phyloP scores from a whole-genome alignment of 1,140 invertebrate genomes.

The Aethina tumida region DNA sequence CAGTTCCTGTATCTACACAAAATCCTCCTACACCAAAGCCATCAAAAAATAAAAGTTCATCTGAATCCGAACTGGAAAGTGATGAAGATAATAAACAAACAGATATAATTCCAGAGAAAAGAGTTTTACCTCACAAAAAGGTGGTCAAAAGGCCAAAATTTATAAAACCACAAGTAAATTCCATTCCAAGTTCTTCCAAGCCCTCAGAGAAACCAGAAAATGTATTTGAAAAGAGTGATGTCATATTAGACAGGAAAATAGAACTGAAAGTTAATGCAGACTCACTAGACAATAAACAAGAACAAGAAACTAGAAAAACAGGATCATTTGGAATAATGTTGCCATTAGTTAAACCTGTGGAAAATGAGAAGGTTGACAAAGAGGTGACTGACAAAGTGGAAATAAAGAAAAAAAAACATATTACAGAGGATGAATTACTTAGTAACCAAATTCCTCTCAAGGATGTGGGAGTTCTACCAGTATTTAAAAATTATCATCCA shows the following conservation, averaged over 20 bases:
- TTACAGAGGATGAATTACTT: slow-evolving; percentile 55
- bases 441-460: slow-evolving; percentile 57
- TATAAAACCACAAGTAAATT: slow-evolving; percentile 37
- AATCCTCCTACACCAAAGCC: slow-evolving; percentile 6
- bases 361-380: slow-evolving; percentile 14
- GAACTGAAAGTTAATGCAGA: slow-evolving; percentile 47
- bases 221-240: slow-evolving; percentile 51
- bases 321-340: slow-evolving; percentile 33
- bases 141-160: slow-evolving; percentile 55
- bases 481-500: slow-evolving; percentile 79
- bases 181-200: slow-evolving; percentile 34
- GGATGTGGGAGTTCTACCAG: slow-evolving; percentile 67
- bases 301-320: slow-evolving; percentile 23
- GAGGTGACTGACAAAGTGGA: slow-evolving; percentile 28
- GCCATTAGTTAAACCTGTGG: slow-evolving; percentile 28
- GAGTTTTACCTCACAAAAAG: slow-evolving; percentile 46
- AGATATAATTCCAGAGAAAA: slow-evolving; percentile 44
- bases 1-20: slow-evolving; percentile 13
- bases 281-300: slow-evolving; percentile 18
- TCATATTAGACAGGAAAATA: slow-evolving; percentile 50
- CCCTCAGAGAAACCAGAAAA: slow-evolving; percentile 45
- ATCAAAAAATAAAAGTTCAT: slow-evolving; percentile 21
- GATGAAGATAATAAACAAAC: slow-evolving; percentile 43
- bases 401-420: slow-evolving; percentile 35
- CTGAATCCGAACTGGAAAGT: slow-evolving; percentile 75